Percentiles rank a stretch among this genome's conserved stretches.
Conservation (phyloP, 2,888 invertebrate species). For the Noctua janthe region DNA sequence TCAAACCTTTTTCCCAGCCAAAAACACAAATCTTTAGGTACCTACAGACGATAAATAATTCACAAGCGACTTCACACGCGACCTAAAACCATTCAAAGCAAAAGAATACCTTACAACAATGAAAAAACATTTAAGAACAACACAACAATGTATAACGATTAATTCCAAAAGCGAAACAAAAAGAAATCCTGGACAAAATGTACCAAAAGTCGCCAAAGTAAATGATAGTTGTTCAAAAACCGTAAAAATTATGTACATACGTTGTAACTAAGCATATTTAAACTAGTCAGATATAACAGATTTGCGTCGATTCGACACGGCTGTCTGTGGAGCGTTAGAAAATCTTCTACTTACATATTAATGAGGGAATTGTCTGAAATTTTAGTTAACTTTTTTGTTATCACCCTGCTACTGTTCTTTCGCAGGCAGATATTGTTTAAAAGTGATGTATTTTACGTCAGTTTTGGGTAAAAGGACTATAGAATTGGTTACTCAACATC, state of each 20-base stretch:
- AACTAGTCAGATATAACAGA: constrained; percentile 81
- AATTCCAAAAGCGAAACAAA: constrained; percentile 73
- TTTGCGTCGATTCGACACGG: constrained; percentile 81
- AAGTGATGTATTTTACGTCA: constrained; percentile 44
- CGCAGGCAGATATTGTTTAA: constrained; percentile 27
- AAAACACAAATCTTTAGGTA: constrained; percentile 6
- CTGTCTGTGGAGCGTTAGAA: constrained; percentile 60
- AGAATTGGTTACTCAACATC: constrained; percentile 6
- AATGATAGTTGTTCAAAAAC: constrained; percentile 71
- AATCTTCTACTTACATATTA: constrained; percentile 65
- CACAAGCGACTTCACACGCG: constrained; percentile 52
- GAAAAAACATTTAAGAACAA: constrained; percentile 39
- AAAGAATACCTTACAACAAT: constrained; percentile 57
- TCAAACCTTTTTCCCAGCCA: constrained; percentile 31
- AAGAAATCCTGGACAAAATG: constrained; percentile 58
- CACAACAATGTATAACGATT: constrained; percentile 71
- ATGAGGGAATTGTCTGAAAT: constrained; percentile 63
- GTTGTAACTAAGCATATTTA: constrained; percentile 67
- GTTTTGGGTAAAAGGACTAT: constrained; percentile 2
- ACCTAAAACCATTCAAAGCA: constrained; percentile 62
- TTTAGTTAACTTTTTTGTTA: constrained; percentile 53
- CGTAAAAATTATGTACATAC: constrained; percentile 84
- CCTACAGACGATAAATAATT: constrained; percentile 58
- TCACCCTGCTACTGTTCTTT: constrained; percentile 51
- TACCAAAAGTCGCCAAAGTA: constrained; percentile 67